Percentiles rank a stretch among this genome's conserved stretches.
phyloP scores from a whole-genome alignment of 2,888 invertebrate species.

The Watsonalla cultraria region DNA sequence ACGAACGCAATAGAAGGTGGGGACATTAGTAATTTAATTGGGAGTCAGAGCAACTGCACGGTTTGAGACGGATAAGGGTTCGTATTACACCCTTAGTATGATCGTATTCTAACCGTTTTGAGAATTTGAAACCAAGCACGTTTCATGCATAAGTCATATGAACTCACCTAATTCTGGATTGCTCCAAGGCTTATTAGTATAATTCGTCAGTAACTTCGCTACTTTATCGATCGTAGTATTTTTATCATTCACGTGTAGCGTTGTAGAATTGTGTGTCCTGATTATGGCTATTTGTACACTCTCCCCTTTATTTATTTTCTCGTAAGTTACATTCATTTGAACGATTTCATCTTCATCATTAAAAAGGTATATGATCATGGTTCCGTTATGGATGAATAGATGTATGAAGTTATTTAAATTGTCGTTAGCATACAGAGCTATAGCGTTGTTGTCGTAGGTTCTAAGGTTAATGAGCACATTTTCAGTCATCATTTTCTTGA shows the following conservation, averaged over 20 bases:
- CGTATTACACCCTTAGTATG: too few relatives aligned
- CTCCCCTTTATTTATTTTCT: constrained; percentile 87
- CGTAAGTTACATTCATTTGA: constrained; percentile 87
- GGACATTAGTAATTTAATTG: too few relatives aligned
- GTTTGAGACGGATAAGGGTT: too few relatives aligned
- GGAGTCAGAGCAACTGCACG: too few relatives aligned
- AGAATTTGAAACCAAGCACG: too few relatives aligned
- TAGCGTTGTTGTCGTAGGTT: constrained; percentile 89
- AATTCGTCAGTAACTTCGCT: constrained; percentile 84
- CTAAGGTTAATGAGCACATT: constrained; percentile 93
- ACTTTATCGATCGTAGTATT: constrained; percentile 85
- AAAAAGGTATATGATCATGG: constrained; percentile 89
- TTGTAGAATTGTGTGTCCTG: constrained; percentile 84
- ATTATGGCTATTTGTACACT: constrained; percentile 94
- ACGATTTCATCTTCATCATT: constrained; percentile 89
- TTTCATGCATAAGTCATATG: too few relatives aligned
- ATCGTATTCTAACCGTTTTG: too few relatives aligned
- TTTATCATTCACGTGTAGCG: constrained; percentile 88
- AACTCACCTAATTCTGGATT: constrained; percentile 87
- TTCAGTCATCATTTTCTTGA: constrained; percentile 87
- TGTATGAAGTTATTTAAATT: constrained; percentile 96
- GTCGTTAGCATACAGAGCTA: constrained; percentile 94
- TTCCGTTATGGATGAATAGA: constrained; percentile 88
- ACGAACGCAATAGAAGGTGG: too few relatives aligned
- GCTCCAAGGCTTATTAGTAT: constrained; percentile 91